Percentiles rank a stretch among this genome's conserved stretches.
These are phyloP conservation scores for Oceanodroma leucorhoa DNA, from an alignment of 2,797 vertebrate genomes.

Conservation along the genomic window DNA sequence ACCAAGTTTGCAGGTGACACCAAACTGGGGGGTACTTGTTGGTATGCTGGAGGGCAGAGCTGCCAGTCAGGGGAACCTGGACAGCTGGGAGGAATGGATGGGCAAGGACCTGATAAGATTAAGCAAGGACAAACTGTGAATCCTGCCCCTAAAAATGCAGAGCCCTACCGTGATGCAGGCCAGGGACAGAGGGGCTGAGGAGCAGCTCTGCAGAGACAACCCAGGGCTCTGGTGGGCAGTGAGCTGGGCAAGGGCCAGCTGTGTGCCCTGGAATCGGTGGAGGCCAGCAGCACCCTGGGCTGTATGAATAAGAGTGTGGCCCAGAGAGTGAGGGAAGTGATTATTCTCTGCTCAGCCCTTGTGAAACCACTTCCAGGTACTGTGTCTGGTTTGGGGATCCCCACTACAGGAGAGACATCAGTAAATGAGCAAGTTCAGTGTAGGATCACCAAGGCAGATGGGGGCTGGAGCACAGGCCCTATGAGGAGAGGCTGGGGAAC, in stretches of 20 bases:
- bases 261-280: neutral
- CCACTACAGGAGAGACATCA: neutral
- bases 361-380: neutral
- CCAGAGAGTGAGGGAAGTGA: neutral
- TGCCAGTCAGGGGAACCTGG: neutral
- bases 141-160: neutral
- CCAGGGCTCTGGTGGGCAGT: accelerated
- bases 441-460: neutral
- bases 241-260: neutral
- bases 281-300: neutral
- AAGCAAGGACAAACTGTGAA: neutral
- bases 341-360: neutral
- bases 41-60: neutral
- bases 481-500: neutral
- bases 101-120: neutral
- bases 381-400: neutral
- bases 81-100: neutral
- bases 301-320: neutral
- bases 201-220: neutral
- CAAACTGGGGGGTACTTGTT: neutral
- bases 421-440: accelerated
- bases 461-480: neutral
- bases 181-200: neutral
- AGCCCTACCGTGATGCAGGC: neutral
- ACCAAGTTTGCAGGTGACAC: neutral